phyloP scores from a whole-genome alignment of 2,113 vertebrate genomes.

The Crotalus helleri region DNA sequence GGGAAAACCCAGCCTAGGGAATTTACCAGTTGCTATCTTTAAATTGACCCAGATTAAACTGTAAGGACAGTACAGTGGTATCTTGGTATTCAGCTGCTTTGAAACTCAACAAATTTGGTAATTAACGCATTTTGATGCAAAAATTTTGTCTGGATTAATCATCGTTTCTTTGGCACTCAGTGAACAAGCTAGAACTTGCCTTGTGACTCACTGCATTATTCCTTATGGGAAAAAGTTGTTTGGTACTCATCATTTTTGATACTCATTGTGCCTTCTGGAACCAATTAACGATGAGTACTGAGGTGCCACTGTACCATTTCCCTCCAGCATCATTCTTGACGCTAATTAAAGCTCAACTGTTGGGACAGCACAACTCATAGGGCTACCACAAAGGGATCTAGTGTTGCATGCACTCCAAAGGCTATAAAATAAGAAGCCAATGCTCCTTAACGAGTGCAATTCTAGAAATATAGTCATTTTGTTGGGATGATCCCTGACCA shows the following conservation, averaged over 20 bases:
- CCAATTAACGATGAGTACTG: background rate
- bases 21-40: background rate
- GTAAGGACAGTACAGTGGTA: background rate
- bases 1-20: background rate
- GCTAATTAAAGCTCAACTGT: background rate
- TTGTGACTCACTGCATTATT: background rate
- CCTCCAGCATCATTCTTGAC: background rate
- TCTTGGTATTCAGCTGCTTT: background rate
- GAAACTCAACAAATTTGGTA: background rate
- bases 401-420: background rate
- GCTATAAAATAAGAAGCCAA: background rate
- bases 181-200: background rate
- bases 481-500: background rate
- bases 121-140: background rate
- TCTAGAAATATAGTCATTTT: background rate
- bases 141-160: background rate
- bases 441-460: background rate
- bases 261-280: background rate
- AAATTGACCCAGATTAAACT: background rate
- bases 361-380: background rate
- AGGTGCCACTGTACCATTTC: background rate
- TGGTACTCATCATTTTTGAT: background rate
- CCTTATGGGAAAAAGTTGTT: background rate
- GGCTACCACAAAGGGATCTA: background rate
- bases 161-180: background rate